Evolutionary conservation across 2,888 invertebrate genomes (phyloP), one percentile per base, ranked within the genome.

Genomic region (Thymelicus acteon): DNA sequence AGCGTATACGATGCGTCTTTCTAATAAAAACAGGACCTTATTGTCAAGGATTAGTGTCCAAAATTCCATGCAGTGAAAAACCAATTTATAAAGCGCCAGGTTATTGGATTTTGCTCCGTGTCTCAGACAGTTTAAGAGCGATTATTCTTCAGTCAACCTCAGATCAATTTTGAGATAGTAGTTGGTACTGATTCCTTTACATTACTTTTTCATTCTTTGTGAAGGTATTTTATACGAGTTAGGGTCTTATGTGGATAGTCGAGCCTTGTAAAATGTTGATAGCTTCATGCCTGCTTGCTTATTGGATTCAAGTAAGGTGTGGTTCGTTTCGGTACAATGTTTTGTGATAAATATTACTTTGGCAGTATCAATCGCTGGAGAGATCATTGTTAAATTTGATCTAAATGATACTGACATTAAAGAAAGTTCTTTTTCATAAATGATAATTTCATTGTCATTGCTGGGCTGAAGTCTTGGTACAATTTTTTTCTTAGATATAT

Each of bases 131-230:
- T 0, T n/a, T 82, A 86, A 74, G 77, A 77, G 72, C 24, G 60
- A 73, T 77, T 80, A 78, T 88, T 40, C 78, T 67, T 72, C 88
- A 86, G 31, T 13, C 68, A 61, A 73, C 71, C 62, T 72, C 72
- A 89, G 93, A 91, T 92, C 92, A 92, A 93, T 93, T 93, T 92
- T 85, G 88, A 86, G 93, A 93, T 92, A 92, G 91, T 88, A 87
- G 86, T 91, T 89, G 83, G 87, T 89, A 89, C 90, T 88, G 93
- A 93, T 92, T 93, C 92, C 91, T 92, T 90, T 87, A 89, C 92
- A 89, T 91, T 93, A 93, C 92, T 92, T 93, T 92, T 92, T 91
- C 90, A 85, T 90, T 90, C 92, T 90, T 91, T 92, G 92, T 90
- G 86, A 85, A 89, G 86, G 90, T 92, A 90, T 90, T 92, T 93